phyloP scores from a whole-genome alignment of 1,140 invertebrate species.

The Ridgeia piscesae region DNA sequence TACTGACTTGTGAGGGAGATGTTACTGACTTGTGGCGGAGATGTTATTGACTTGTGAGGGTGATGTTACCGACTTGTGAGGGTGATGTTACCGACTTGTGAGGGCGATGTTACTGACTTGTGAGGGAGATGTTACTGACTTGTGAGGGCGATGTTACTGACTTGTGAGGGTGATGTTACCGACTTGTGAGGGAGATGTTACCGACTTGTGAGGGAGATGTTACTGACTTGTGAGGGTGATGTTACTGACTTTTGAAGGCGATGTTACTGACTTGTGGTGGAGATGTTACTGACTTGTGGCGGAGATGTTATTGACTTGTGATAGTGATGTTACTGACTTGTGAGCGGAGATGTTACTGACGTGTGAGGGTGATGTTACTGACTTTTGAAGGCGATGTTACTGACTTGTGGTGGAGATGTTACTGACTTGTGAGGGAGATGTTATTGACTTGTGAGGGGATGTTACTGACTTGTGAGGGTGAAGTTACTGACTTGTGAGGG shows the following conservation, averaged over 20 bases:
- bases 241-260: too few species aligned
- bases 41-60: too few species aligned
- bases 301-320: conserved; percentile 52
- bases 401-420: too few species aligned
- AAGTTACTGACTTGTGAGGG: neutral
- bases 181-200: neutral
- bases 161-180: neutral
- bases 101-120: neutral
- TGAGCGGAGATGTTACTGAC: too few species aligned
- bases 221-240: conserved; percentile 1
- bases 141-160: neutral
- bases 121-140: neutral
- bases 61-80: too few species aligned
- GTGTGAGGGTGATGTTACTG: too few species aligned
- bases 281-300: conserved; percentile 59
- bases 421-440: neutral
- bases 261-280: too few species aligned
- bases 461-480: neutral
- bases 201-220: neutral
- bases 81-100: too few species aligned
- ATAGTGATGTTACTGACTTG: too few species aligned
- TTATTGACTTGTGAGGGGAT: neutral
- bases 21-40: too few species aligned
- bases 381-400: too few species aligned
- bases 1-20: too few species aligned